These are phyloP conservation scores for Aphidius colemani DNA, from an alignment of 2,888 invertebrate species.

Conservation along the genomic window DNA sequence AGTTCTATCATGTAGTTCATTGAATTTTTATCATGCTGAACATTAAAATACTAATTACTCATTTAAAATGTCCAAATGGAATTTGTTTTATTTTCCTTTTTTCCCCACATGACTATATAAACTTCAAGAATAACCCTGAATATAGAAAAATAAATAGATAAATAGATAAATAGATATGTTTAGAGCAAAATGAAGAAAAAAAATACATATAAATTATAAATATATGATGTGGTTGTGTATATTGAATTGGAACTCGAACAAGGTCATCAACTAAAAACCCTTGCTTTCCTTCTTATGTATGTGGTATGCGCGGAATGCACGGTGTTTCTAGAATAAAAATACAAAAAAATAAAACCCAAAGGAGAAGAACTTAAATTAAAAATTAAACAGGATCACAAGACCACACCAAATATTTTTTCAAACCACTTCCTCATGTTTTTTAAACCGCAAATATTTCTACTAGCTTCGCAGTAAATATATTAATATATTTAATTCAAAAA, in stretches of 20 bases:
- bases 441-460: neutral
- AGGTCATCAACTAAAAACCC: slow-evolving; percentile 38
- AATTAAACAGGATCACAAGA: slow-evolving; percentile 27
- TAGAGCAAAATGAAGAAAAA: too few relatives aligned
- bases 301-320: slow-evolving; percentile 45
- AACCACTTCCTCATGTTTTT: slow-evolving; percentile 49
- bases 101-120: neutral
- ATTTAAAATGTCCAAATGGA: neutral
- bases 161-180: neutral
- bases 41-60: slow-evolving; percentile 2
- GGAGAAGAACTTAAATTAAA: slow-evolving; percentile 27
- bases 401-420: slow-evolving; percentile 40
- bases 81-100: neutral
- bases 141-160: slow-evolving; percentile 4
- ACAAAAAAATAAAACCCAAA: neutral
- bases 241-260: slow-evolving; percentile 40
- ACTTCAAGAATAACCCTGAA: slow-evolving; percentile 6
- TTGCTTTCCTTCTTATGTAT: neutral
- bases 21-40: too few relatives aligned
- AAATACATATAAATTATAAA: too few relatives aligned
- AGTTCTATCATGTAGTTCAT: too few relatives aligned
- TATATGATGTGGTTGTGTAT: neutral
- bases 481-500: too few relatives aligned
- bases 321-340: slow-evolving; percentile 25
- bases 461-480: too few relatives aligned